Conservation (phyloP, 2,113 vertebrate genomes). For the Tychaedon coryphoeus region DNA sequence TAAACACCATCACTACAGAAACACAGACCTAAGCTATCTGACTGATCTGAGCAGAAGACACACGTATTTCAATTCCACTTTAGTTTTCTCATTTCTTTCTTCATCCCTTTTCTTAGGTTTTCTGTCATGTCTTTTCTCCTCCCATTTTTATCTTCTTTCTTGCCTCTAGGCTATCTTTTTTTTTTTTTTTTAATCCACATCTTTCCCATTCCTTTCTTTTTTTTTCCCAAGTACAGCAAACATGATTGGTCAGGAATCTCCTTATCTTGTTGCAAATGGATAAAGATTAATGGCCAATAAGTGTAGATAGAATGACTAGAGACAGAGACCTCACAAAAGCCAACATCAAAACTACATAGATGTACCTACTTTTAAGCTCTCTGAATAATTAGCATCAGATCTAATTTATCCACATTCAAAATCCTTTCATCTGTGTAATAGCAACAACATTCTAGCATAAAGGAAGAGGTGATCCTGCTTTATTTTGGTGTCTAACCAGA, state of each 20-base stretch:
- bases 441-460: background rate
- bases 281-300: background rate
- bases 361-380: background rate
- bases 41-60: background rate
- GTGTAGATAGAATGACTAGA: background rate
- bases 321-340: background rate
- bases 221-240: background rate
- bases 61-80: background rate
- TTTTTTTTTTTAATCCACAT: background rate
- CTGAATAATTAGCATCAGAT: background rate
- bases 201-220: background rate
- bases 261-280: background rate
- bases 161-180: background rate
- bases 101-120: background rate
- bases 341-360: background rate
- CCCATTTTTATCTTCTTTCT: background rate
- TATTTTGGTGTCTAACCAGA: background rate
- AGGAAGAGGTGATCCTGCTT: background rate
- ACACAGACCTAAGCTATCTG: background rate
- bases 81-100: background rate
- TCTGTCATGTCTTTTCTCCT: background rate
- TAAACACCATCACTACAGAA: background rate
- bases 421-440: background rate
- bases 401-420: background rate
- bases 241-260: background rate